Conservation (phyloP, 2,888 invertebrate species). For the Apodemia duryi region DNA sequence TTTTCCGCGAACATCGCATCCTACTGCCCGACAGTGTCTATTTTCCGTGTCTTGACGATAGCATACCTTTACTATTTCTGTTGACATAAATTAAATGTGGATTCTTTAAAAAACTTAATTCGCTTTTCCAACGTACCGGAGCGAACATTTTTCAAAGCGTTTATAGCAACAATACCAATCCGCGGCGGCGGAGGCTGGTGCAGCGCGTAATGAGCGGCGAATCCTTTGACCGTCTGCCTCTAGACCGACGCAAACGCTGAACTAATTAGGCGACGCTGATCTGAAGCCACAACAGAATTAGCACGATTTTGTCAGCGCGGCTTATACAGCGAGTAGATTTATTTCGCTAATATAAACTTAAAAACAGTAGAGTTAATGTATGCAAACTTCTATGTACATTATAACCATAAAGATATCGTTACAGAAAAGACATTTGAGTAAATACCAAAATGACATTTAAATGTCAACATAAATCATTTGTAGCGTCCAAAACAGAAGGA, state of each 20-base stretch:
- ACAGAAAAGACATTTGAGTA: constrained; percentile 40
- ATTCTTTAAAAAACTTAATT: constrained; percentile 38
- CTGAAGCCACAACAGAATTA: constrained; percentile 70
- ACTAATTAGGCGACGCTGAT: constrained; percentile 73
- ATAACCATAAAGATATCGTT: background rate
- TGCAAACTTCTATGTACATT: background rate
- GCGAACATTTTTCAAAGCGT: constrained; percentile 48
- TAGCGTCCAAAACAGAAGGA: constrained; percentile 28
- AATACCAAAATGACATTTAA: constrained; percentile 74
- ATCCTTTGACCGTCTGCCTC: constrained; percentile 72
- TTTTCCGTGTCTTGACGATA: constrained; percentile 54
- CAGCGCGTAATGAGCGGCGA: constrained; percentile 68
- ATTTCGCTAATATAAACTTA: constrained; percentile 19
- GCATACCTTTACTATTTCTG: constrained; percentile 51
- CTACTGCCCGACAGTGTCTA: constrained; percentile 64
- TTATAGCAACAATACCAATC: constrained; percentile 50
- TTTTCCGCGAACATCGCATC: constrained; percentile 72
- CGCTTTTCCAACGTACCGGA: constrained; percentile 33
- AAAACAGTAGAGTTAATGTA: background rate
- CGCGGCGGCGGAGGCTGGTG: constrained; percentile 47
- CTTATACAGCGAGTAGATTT: constrained; percentile 35
- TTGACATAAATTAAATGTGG: constrained; percentile 53
- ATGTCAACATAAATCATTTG: constrained; percentile 57
- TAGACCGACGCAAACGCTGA: constrained; percentile 52
- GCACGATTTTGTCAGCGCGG: constrained; percentile 56